These are phyloP conservation scores for Thecocarcelia acutangulata DNA, from an alignment of 2,888 invertebrate genomes.

Conservation along the genomic window DNA sequence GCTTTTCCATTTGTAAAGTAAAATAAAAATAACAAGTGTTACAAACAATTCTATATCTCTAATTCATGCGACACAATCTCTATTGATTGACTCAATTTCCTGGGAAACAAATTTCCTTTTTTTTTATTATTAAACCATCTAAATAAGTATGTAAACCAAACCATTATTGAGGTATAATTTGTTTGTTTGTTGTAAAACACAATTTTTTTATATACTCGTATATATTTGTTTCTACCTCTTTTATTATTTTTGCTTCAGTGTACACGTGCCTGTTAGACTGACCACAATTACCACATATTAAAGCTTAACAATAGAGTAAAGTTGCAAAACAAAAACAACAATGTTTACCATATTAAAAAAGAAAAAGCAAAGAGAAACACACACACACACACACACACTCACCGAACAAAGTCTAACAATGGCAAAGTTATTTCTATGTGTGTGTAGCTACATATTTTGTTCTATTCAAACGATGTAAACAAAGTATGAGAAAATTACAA, in stretches of 20 bases:
- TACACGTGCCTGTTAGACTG: slow-evolving; percentile 58
- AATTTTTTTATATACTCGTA: background rate
- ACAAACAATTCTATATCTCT: background rate
- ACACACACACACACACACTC: too few relatives aligned
- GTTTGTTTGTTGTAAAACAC: slow-evolving; percentile 36
- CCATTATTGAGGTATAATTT: slow-evolving; percentile 47
- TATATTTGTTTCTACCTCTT: background rate
- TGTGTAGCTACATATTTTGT: background rate
- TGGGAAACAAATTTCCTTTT: slow-evolving; percentile 15
- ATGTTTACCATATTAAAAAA: slow-evolving; percentile 16
- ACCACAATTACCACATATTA: slow-evolving; percentile 66
- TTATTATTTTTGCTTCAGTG: background rate
- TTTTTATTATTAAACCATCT: slow-evolving; percentile 7
- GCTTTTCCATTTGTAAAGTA: too few relatives aligned
- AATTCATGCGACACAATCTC: background rate
- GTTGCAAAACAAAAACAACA: slow-evolving; percentile 38
- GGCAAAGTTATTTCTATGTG: slow-evolving; percentile 34
- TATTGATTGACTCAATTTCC: slow-evolving; percentile 49
- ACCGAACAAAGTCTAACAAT: slow-evolving; percentile 43
- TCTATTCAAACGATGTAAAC: slow-evolving; percentile 6
- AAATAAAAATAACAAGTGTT: too few relatives aligned
- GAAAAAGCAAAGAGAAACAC: background rate
- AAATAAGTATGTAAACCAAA: slow-evolving; percentile 15
- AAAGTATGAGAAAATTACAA: slow-evolving; percentile 54
- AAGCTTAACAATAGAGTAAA: slow-evolving; percentile 55